Conservation (phyloP, 2,888 invertebrate genomes). For the Heteromyza rotundicornis region DNA sequence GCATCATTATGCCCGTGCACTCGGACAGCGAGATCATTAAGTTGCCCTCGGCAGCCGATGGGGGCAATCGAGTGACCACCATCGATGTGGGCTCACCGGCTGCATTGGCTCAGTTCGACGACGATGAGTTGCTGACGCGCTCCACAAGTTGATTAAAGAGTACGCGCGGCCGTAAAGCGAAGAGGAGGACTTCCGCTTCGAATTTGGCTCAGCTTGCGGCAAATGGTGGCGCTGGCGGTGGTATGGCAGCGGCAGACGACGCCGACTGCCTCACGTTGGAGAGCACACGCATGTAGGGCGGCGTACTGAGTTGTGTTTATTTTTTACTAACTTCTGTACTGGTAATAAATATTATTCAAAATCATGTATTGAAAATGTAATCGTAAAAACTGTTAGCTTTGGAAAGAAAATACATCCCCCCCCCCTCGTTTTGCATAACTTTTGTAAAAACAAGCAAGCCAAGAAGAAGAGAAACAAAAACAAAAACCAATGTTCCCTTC, state of each 20-base stretch:
- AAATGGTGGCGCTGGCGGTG: constrained; percentile 38
- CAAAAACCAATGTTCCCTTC: no score
- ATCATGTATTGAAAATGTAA: no score
- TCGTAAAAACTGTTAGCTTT: no score
- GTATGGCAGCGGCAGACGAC: constrained; percentile 17
- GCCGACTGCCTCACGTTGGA: constrained; percentile 39
- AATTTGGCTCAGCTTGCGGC: background rate
- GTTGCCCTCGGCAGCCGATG: constrained; percentile 58
- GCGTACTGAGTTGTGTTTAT: no score
- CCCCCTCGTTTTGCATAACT: no score
- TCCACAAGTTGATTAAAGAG: constrained; percentile 43
- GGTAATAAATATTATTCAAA: no score
- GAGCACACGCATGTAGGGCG: constrained; percentile 52
- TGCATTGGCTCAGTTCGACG: constrained; percentile 49
- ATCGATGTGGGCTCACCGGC: constrained; percentile 59
- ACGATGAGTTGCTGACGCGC: constrained; percentile 51
- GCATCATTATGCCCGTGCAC: constrained; percentile 85
- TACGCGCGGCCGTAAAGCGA: constrained; percentile 28
- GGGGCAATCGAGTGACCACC: constrained; percentile 59
- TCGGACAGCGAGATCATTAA: constrained; percentile 57
- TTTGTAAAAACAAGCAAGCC: no score
- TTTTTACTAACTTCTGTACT: no score
- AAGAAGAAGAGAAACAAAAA: no score
- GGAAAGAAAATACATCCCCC: no score
- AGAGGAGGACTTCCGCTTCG: constrained; percentile 28